Percentiles rank a stretch among this genome's conserved stretches.
Conservation (phyloP, 2,113 vertebrate genomes). For the Urocitellus parryii region DNA sequence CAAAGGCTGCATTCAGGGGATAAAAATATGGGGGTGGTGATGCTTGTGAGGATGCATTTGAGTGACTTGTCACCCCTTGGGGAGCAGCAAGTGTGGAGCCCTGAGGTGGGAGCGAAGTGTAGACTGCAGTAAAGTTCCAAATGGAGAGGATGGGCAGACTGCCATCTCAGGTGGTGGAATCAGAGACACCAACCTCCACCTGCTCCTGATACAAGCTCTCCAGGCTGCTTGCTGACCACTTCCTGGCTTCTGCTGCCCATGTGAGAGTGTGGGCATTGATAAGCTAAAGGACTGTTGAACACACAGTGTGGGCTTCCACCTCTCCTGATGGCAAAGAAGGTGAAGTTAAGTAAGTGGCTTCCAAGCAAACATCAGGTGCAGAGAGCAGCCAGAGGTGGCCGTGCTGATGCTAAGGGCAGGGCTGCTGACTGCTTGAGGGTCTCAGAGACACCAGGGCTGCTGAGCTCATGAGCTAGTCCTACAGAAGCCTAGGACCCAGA, state of each 20-base stretch:
- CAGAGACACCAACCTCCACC: no score
- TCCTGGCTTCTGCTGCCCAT: not conserved
- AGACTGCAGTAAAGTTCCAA: not conserved
- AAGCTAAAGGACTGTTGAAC: not conserved
- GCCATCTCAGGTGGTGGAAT: not conserved
- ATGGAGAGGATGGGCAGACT: not conserved
- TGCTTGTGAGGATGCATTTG: no score
- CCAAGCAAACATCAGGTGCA: not conserved
- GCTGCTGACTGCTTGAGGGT: accelerated
- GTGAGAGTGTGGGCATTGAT: not conserved
- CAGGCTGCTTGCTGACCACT: not conserved
- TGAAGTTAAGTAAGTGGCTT: not conserved
- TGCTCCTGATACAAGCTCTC: not conserved
- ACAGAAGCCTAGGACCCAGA: not conserved
- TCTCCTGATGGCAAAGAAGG: not conserved
- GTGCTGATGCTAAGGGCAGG: not conserved
- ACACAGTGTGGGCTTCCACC: accelerated
- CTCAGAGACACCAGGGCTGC: not conserved
- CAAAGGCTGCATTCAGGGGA: no score
- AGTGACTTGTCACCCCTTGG: no score
- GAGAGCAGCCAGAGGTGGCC: accelerated
- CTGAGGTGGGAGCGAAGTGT: not conserved
- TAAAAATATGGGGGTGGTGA: no score
- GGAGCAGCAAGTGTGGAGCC: not conserved
- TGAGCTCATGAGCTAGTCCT: not conserved